Evolutionary conservation across 2,888 invertebrate species (phyloP).

Genomic region (Tetramorium bicarinatum): DNA sequence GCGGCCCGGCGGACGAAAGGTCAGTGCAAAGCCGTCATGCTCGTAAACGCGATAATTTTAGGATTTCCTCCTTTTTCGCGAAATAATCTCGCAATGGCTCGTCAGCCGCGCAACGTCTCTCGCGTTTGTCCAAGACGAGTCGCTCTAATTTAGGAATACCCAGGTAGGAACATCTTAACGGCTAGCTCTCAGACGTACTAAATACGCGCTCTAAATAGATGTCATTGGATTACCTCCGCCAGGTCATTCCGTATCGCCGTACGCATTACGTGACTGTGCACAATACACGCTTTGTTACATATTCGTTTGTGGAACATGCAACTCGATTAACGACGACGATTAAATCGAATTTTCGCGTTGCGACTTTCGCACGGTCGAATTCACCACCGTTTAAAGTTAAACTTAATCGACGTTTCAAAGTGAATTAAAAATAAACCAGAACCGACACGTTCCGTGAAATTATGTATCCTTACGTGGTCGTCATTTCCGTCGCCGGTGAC

Average conservation of each 20-base stretch:
- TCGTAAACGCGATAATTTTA: conserved; percentile 45
- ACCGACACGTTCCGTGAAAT: conserved; percentile 22
- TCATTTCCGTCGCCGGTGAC: conserved; percentile 39
- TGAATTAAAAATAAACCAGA: neutral
- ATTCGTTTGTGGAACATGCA: neutral
- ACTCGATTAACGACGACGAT: conserved; percentile 5
- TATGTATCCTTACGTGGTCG: conserved; percentile 29
- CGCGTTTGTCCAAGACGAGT: neutral
- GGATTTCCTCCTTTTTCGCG: conserved; percentile 19
- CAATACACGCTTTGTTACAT: neutral
- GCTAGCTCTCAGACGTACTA: neutral
- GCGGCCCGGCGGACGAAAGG: neutral
- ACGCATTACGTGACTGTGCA: neutral
- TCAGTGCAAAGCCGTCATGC: conserved; percentile 25
- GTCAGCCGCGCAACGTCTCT: neutral
- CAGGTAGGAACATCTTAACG: neutral
- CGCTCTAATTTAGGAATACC: neutral
- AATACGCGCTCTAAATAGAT: conserved; percentile 12
- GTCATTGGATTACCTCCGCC: neutral
- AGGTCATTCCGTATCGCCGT: neutral
- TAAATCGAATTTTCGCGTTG: conserved; percentile 12
- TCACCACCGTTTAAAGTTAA: neutral
- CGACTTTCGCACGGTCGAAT: neutral
- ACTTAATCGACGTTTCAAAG: neutral
- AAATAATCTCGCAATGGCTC: neutral